Evolutionary conservation across 1,140 invertebrate genomes (phyloP), one percentile per base, ranked within the genome.

Genomic region (Procambarus virginalis): DNA sequence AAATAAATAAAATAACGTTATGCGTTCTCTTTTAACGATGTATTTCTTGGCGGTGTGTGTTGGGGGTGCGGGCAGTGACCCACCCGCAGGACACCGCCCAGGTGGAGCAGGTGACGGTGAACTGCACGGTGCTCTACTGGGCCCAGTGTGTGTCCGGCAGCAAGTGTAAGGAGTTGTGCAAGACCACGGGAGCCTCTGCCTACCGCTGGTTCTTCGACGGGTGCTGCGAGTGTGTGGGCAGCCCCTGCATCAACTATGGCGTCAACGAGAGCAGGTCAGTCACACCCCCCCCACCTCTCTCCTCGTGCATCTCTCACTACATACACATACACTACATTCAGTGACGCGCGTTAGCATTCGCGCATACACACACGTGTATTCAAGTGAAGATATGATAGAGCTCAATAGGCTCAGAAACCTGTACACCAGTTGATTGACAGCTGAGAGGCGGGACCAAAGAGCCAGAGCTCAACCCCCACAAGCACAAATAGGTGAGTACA

Each of bases 181-280:
- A 96, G 89, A 97, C 97, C 1, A 97, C 96, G 95, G 96, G 96
- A 48, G 96, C 96, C 9, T 94, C 95, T 17, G 96, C 96, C 94
- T 97, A 96, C 93, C 95, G 98, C 93, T 98, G 97, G 97, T 99
- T 99, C 94, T 97, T 98, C 93, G 97, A 98, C 93, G 98, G 97
- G 2, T 99, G 98, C 93, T 99, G 98, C 94, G 97, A 99, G 93
- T 99, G 98, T 94, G 95, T 99, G 86, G 97, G 98, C 3, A 95
- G 96, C 84, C 96, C 96, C 76, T 99, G 98, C 93, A 95, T 98
- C 68, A 97, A 98, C 93, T 98, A 98, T 94, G 98, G 98, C 5
- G 97, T 98, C 84, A 97, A 98, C 93, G 97, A 98, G 93, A 97
- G 96, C 93, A 95, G 95, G 94, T 96, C 94, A 84, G 45, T 76